phyloP scores from a whole-genome alignment of 2,888 invertebrate species.

The Lathronympha strigana region DNA sequence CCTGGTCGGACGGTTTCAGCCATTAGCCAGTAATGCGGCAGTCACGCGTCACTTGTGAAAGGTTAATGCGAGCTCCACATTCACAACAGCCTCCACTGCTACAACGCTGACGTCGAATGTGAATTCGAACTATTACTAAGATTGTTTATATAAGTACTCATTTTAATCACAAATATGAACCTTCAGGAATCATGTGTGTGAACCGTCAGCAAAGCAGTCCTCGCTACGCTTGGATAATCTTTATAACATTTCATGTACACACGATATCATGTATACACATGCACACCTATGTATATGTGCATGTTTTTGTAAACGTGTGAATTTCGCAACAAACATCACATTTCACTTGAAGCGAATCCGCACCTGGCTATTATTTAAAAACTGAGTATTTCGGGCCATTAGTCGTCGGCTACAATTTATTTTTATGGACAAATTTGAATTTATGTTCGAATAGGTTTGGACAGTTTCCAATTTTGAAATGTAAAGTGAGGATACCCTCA shows the following conservation, averaged over 20 bases:
- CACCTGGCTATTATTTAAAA: constrained; percentile 27
- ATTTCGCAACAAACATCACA: constrained; percentile 12
- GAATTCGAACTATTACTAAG: too few relatives aligned
- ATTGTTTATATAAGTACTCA: too few relatives aligned
- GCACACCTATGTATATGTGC: too few relatives aligned
- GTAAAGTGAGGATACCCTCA: constrained; percentile 42
- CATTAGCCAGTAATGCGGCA: constrained; percentile 32
- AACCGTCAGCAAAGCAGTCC: too few relatives aligned
- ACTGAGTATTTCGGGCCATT: constrained; percentile 30
- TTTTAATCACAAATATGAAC: too few relatives aligned
- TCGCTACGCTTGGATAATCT: too few relatives aligned
- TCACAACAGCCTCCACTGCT: background rate
- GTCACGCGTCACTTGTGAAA: constrained; percentile 30
- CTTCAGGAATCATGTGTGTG: too few relatives aligned
- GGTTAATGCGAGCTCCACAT: constrained; percentile 24
- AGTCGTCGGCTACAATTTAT: constrained; percentile 40
- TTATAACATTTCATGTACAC: too few relatives aligned
- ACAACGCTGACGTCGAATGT: background rate
- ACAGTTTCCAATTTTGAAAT: constrained; percentile 45
- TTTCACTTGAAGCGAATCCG: constrained; percentile 2
- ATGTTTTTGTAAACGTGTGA: constrained; percentile 5
- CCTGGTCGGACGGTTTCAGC: constrained; percentile 8
- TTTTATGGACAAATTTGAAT: constrained; percentile 41
- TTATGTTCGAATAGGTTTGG: constrained; percentile 41
- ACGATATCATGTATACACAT: too few relatives aligned